Evolutionary conservation across 2,797 vertebrate species (phyloP), one percentile per base, ranked within the genome.

Genomic region (Sphenopsis melanotis): DNA sequence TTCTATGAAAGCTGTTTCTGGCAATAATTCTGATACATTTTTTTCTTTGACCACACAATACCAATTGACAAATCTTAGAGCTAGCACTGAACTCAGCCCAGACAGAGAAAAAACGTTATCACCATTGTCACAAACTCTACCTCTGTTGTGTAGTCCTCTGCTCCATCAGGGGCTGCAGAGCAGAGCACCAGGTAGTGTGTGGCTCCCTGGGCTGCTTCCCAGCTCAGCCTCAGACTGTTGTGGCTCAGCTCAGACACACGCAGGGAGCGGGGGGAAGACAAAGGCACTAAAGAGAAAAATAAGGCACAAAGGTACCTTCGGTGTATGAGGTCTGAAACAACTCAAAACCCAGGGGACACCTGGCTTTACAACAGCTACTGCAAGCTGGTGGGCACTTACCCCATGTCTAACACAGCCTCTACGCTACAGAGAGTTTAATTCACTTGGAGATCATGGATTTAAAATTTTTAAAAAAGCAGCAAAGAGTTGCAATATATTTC

Each of bases 151-250:
- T 96, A 95, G 76, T 97, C 95, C 70, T 96, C 75, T 49, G 91
- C 87, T 55, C 95, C 87, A 0, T 65, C n/a, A 2, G 95, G 89
- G n/a, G 96, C 94, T 32, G 96, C 81, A 0, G 82, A 94, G 71
- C 93, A 98, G 56, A 98, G 98, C 74, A 99, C 97, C 98, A 99
- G 98, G 97, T 99, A 99, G 87, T 98, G 98, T 0, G 98, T 98
- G n/a, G 98, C 98, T 44, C 98, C 98, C 0, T 97, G 87, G 1
- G 98, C 97, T n/a, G 98, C 96, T 29, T 94, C 97, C 99, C 99
- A 99, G 61, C 97, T 98, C 59, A 99, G 98, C 50, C 87, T 96
- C 82, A 99, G 95, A 5, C 97, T 97, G 96, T 98, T 98, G 94
- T 98, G 98, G 12, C 98, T 99, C 61, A 98, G 98, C 16, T 99